Evolutionary conservation across 2,797 vertebrate genomes (phyloP), one percentile per base, ranked within the genome.

Genomic region (Rhinogobio ventralis): DNA sequence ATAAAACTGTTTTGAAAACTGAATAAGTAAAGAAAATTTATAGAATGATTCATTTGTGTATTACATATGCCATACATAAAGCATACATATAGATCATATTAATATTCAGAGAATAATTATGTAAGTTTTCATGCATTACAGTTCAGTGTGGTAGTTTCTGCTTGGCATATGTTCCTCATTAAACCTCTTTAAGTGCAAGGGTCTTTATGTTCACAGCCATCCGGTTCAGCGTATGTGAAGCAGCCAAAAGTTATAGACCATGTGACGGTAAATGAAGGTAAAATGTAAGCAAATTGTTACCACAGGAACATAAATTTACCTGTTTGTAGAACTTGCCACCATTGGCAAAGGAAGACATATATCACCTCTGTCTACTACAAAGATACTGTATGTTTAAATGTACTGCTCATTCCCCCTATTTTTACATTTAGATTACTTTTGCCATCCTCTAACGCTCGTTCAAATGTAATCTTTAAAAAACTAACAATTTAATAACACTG

Each of bases 161-260:
- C 11, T 64, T 28, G 19, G 67, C 71, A 73, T 81, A 53, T 89
- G 79, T 71, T 85, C 60, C 72, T 79, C 76, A 79, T 90, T 85
- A 79, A 57, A 74, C 57, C 23, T 76, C 57, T 66, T 53, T 45
- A 23, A 55, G 42, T 83, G 45, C 10, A 13, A 28, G 23, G 55
- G 42, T 67, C 36, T 46, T 23, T 60, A 55, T 66, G 79, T 87
- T 72, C 81, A 87, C 67, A 85, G n/a, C 81, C 83, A 78, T 87
- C 80, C 79, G 85, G 84, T 62, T 73, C 67, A 78, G 69, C 73
- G 77, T 82, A 89, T 84, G 71, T 81, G 57, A 60, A 62, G 42
- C 33, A 77, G 82, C 42, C 83, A 86, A 90, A 88, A 89, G 84
- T 62, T 90, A 83, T 91, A 88, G 92, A 85, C 90, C 91, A 91